A percentile compares a stretch with the other conserved stretches of the same genome.
phyloP scores from a whole-genome alignment of 2,113 vertebrate species.

The Petrocephalus zakoni region DNA sequence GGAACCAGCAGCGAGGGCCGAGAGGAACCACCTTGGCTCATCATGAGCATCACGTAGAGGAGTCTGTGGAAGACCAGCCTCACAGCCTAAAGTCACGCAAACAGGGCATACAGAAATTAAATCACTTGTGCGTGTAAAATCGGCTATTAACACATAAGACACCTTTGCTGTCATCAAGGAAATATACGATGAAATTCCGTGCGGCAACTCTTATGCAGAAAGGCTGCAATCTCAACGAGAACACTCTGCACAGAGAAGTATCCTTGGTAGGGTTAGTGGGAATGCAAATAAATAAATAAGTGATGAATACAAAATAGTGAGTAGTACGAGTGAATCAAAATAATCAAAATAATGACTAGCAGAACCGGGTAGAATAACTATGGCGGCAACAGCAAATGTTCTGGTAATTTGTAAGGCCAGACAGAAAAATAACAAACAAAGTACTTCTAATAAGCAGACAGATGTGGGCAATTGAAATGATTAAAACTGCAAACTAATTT shows the following conservation, averaged over 20 bases:
- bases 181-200: background rate
- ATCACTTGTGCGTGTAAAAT: background rate
- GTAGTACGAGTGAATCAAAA: background rate
- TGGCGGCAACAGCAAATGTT: background rate
- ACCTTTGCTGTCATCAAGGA: background rate
- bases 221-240: background rate
- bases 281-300: background rate
- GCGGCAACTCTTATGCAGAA: background rate
- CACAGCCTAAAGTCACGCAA: constrained; percentile 51
- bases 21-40: constrained; percentile 46
- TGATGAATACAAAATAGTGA: background rate
- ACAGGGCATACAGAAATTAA: background rate
- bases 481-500: background rate
- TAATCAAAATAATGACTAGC: background rate
- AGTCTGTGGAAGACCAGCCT: constrained; percentile 65
- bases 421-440: background rate
- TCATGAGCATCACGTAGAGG: constrained; percentile 78
- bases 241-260: background rate
- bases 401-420: background rate
- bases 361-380: background rate
- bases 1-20: constrained; percentile 43
- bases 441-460: background rate
- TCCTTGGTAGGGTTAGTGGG: background rate
- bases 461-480: background rate
- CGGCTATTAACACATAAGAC: background rate